These are phyloP conservation scores for Eonycteris spelaea DNA, from an alignment of 2,113 vertebrate genomes.

Conservation along the genomic window DNA sequence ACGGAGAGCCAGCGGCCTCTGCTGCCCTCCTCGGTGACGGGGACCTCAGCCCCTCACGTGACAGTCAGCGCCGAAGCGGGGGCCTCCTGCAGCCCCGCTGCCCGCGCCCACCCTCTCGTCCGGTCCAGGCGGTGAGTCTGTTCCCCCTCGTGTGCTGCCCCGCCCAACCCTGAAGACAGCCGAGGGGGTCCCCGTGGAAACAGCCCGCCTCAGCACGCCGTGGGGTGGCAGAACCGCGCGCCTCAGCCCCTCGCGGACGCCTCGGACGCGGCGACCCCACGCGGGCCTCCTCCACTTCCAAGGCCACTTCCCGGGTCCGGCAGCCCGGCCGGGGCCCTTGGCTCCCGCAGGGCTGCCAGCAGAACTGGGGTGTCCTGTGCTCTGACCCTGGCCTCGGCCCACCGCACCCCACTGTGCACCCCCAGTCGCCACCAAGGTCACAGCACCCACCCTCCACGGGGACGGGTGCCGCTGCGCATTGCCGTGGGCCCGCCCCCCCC, in stretches of 20 bases:
- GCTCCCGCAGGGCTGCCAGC: rapidly evolving
- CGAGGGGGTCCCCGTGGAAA: rapidly evolving
- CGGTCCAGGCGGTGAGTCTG: neutral
- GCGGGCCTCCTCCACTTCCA: rapidly evolving
- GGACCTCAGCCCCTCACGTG: neutral
- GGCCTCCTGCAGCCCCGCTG: neutral
- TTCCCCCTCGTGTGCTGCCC: too few species aligned
- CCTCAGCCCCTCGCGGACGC: rapidly evolving
- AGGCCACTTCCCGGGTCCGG: neutral
- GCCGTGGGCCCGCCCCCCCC: rapidly evolving
- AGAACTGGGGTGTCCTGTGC: rapidly evolving
- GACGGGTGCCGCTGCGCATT: neutral
- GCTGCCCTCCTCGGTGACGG: neutral
- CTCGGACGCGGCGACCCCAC: rapidly evolving
- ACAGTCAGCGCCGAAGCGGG: neutral
- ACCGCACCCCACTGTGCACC: rapidly evolving
- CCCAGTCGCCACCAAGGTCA: rapidly evolving
- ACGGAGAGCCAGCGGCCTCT: neutral
- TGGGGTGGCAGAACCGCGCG: too few species aligned
- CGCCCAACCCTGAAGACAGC: neutral
- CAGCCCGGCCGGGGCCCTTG: neutral
- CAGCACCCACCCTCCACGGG: rapidly evolving
- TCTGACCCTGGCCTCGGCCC: rapidly evolving
- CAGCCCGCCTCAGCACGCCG: rapidly evolving
- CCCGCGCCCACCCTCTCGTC: neutral